Conservation (phyloP, 2,113 vertebrate genomes). For the Irena cyanogastra region DNA sequence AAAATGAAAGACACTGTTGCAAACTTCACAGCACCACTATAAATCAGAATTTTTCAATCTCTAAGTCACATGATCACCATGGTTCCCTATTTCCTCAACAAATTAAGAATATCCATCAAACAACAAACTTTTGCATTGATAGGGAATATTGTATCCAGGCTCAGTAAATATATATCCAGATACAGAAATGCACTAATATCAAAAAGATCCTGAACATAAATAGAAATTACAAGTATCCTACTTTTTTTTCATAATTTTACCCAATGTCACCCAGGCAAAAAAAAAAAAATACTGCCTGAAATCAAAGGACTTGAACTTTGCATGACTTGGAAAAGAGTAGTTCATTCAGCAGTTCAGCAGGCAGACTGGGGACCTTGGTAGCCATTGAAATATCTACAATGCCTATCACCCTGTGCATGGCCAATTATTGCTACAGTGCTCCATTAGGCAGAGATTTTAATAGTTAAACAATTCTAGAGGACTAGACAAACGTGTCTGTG, state of each 20-base stretch:
- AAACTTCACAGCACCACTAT: neutral
- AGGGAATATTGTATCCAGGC: neutral
- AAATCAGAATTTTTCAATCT: neutral
- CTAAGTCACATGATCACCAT: neutral
- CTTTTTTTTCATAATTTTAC: neutral
- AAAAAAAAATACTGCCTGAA: neutral
- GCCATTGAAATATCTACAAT: neutral
- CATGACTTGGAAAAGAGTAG: neutral
- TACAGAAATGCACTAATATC: neutral
- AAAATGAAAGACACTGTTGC: neutral
- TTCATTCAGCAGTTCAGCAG: neutral
- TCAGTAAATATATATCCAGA: neutral
- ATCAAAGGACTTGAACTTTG: neutral
- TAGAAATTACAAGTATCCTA: neutral
- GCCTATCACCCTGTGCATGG: neutral
- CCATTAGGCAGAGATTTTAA: neutral
- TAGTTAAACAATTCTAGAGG: neutral
- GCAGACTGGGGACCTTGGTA: neutral
- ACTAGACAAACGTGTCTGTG: neutral
- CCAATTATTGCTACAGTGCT: neutral
- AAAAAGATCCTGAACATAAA: neutral
- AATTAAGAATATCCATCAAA: neutral
- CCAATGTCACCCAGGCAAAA: neutral
- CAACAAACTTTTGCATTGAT: neutral
- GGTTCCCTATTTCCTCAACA: neutral